Evolutionary conservation across 2,888 invertebrate species (phyloP).

Genomic region (Rhagophthalmus giganteus): DNA sequence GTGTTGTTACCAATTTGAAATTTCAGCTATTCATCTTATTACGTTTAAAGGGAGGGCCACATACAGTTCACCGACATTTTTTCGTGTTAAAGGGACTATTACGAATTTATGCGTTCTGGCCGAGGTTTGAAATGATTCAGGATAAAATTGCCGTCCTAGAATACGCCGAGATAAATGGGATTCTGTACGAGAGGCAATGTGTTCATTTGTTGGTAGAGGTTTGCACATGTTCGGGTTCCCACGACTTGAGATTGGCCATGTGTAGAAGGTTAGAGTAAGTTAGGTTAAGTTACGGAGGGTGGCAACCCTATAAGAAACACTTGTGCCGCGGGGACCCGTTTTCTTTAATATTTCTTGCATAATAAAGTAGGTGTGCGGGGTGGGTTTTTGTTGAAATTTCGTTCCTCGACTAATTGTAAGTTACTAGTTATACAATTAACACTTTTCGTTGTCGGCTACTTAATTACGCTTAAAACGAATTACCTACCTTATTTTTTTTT

Average conservation of each 20-base stretch:
- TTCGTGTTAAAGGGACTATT: background rate
- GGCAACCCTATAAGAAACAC: constrained; percentile 47
- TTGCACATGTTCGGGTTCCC: constrained; percentile 51
- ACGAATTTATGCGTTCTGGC: constrained; percentile 10
- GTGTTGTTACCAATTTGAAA: constrained; percentile 13
- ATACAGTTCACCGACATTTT: no score
- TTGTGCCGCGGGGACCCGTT: constrained; percentile 36
- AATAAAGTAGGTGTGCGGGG: constrained; percentile 9
- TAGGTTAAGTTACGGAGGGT: constrained; percentile 43
- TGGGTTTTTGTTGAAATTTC: constrained; percentile 12
- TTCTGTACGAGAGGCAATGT: constrained; percentile 32
- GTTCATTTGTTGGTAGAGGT: constrained; percentile 43
- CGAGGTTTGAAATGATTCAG: constrained; percentile 8
- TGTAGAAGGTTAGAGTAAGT: constrained; percentile 42
- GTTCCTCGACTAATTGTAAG: background rate
- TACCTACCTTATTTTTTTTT: no score
- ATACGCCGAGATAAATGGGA: constrained; percentile 1
- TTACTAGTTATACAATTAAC: background rate
- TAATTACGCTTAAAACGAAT: no score
- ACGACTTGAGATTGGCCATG: constrained; percentile 48
- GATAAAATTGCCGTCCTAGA: constrained; percentile 8
- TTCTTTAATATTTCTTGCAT: constrained; percentile 32
- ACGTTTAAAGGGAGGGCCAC: no score
- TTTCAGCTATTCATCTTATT: constrained; percentile 12
- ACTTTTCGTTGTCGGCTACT: background rate